Evolutionary conservation across 2,113 vertebrate genomes (phyloP), one percentile per base, ranked within the genome.

Genomic region (Pollimyrus isidori): DNA sequence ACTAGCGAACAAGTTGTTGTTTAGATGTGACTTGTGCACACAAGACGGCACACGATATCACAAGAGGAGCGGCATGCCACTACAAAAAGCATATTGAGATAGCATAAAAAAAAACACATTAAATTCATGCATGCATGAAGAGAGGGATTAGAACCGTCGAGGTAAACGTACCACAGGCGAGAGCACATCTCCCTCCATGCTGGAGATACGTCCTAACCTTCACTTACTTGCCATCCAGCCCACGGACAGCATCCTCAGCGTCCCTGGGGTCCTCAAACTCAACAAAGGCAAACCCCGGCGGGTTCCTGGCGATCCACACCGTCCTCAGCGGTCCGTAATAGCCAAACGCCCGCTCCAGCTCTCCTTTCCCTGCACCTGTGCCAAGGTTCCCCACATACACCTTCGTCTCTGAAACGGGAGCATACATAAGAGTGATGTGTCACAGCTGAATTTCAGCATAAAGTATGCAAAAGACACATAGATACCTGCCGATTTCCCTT

Each of bases 351-450:
- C 96, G 95, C 93, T 98, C 97, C 91, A 98, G 94, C 90, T 97
- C 97, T 69, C 97, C 97, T 91, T 98, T 97, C 26, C 97, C 97
- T 48, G 97, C 96, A 88, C 97, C 96, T 26, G 97, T 97, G 89
- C 97, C 97, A 91, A 98, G 94, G 92, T 98, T 98, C 3, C 97
- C 97, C 90, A 97, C 97, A 73, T 97, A 97, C 19, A 97, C 97
- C 93, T 97, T 97, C 83, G 96, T 96, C 91, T 97, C 96, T 97
- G 95, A 83, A 89, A 87, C 76, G 76, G 35, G 35, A 91, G 35
- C 85, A 39, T 26, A 5, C 23, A 69, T 69, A 69, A 65, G 26
- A 69, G 62, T 69, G 62, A 69, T 30, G 26, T 26, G 9, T 65
- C 62, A 26, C 62, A 65, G 62, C n/a, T n/a, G n/a, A n/a, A n/a